These are phyloP conservation scores for Macrotus californicus DNA, from an alignment of 2,113 vertebrate genomes.

Conservation along the genomic window DNA sequence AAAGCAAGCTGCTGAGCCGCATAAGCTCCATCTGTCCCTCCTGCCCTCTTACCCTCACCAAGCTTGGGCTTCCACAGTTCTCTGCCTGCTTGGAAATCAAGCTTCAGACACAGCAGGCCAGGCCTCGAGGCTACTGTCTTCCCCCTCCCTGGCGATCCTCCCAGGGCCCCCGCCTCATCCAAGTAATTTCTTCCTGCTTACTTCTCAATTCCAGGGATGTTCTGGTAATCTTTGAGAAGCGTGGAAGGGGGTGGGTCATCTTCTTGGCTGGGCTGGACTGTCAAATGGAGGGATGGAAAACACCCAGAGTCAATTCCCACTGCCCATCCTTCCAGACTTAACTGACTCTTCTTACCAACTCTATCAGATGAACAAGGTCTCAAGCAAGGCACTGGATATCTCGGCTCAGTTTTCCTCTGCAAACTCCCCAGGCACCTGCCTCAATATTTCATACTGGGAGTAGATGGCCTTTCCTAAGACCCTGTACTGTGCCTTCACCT, in stretches of 20 bases:
- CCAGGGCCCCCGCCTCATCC: not conserved
- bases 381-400: not conserved
- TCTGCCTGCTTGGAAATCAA: not conserved
- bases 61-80: not conserved
- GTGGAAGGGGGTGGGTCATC: slow-evolving; percentile 84
- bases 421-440: not conserved
- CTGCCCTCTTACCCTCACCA: not conserved
- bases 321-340: not conserved
- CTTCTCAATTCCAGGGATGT: slow-evolving; percentile 83
- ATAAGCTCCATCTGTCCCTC: not conserved
- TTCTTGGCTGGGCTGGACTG: slow-evolving; percentile 85
- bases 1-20: not conserved
- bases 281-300: slow-evolving; percentile 10
- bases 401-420: not conserved
- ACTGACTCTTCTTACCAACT: not conserved
- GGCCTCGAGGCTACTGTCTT: not conserved
- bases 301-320: slow-evolving; percentile 1
- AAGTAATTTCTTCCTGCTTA: slow-evolving; percentile 59
- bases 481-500: not conserved
- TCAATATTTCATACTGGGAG: not conserved
- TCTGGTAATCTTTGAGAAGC: slow-evolving; percentile 86
- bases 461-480: not conserved
- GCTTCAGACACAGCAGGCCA: not conserved
- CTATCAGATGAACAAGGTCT: not conserved
- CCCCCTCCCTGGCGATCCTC: not conserved